Evolutionary conservation across 2,113 vertebrate genomes (phyloP), one percentile per base, ranked within the genome.

Genomic region (Loxodonta africana): DNA sequence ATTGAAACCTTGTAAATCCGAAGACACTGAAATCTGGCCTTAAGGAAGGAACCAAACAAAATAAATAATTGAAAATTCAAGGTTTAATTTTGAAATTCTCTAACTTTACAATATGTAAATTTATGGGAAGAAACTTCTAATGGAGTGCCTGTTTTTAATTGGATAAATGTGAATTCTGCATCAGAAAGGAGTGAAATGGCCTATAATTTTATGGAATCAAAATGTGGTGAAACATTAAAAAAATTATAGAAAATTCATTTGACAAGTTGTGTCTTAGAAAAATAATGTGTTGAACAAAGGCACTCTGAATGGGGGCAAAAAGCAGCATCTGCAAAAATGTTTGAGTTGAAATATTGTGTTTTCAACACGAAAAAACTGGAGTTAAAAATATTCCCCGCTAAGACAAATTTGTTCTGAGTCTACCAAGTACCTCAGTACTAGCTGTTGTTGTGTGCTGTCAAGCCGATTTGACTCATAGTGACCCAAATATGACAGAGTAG

Each of bases 51-150:
- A 73, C 37, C 33, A 91, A 73, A 67, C 63, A 67, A 67, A 67
- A 63, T 74, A 91, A 62, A 62, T 83, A 83, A 73, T 9, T 63
- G 53, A 74, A 83, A 53, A 62, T 63, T 28, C 30, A 74, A 74
- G 8, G 46, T 62, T 63, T 92, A 92, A 83, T 92, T 92, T 44
- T 92, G 17, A 92, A 91, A 74, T 91, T 92, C 67, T 63, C 1
- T 91, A 83, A 62, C 37, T 91, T 73, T 73, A 74, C 37, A 37
- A 37, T 37, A 37, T 83, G 10, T 44, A 8, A 46, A 83, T 20
- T 60, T 91, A 92, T 20, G 67, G 63, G 63, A 30, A 67, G 63
- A 67, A 67, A 28, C 63, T 67, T 67, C 30, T 67, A 67, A 62
- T 48, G 81, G 15, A 60, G 8, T 12, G 60, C 37, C 48, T 83